Percentiles rank a stretch among this genome's conserved stretches.
phyloP scores from a whole-genome alignment of 2,113 vertebrate species.

The Pagrus major region DNA sequence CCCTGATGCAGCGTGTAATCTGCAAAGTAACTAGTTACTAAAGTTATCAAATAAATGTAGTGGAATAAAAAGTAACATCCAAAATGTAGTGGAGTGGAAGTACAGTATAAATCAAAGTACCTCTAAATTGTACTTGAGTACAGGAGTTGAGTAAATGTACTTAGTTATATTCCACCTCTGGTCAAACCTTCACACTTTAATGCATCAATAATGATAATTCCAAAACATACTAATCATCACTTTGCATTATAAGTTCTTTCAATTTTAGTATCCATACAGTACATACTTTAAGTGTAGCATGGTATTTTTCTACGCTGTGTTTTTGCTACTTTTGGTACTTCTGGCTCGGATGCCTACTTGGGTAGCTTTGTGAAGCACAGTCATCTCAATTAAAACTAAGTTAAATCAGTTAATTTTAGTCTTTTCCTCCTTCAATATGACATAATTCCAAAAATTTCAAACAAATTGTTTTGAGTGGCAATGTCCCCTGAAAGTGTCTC shows the following conservation, averaged over 20 bases:
- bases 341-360: too few relatives aligned
- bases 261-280: not conserved
- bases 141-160: too few relatives aligned
- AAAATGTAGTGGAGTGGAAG: too few relatives aligned
- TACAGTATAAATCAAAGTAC: too few relatives aligned
- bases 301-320: not conserved
- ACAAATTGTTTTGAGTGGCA: too few relatives aligned
- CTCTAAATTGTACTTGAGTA: too few relatives aligned
- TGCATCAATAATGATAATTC: not conserved
- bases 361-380: not conserved
- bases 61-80: too few relatives aligned
- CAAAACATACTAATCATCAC: not conserved
- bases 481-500: not conserved
- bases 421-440: not conserved
- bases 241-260: not conserved
- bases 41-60: not conserved
- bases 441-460: too few relatives aligned
- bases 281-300: not conserved
- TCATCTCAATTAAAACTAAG: not conserved
- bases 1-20: too few relatives aligned
- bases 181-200: not conserved
- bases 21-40: too few relatives aligned
- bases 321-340: not conserved
- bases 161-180: too few relatives aligned
- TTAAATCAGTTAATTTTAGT: not conserved